phyloP scores from a whole-genome alignment of 2,888 invertebrate species.

The Temnothorax unifasciatus region DNA sequence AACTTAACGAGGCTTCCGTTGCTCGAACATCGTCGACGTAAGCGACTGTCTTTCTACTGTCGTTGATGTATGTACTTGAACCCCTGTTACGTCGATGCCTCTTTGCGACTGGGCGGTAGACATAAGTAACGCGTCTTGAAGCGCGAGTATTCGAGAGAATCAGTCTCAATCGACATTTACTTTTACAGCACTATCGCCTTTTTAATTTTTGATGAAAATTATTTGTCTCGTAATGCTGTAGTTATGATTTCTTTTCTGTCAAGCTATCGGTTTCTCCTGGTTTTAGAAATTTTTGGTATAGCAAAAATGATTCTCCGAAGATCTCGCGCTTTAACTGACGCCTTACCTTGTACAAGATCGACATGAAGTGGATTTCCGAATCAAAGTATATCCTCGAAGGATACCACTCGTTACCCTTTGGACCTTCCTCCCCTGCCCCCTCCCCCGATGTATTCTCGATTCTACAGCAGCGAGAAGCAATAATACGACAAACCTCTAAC shows the following conservation, averaged over 20 bases:
- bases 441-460: slow-evolving; percentile 30
- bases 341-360: not conserved
- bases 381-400: slow-evolving; percentile 34
- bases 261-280: not conserved
- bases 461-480: slow-evolving; percentile 54
- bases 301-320: too few species aligned
- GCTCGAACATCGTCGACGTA: slow-evolving; percentile 8
- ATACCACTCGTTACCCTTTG: not conserved
- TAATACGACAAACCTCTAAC: slow-evolving; percentile 59
- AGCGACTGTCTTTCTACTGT: slow-evolving; percentile 14
- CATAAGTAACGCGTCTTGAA: slow-evolving; percentile 1
- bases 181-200: not conserved
- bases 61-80: slow-evolving; percentile 3
- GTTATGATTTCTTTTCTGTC: not conserved
- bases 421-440: too few species aligned
- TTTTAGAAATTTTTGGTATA: not conserved
- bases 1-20: not conserved
- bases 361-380: slow-evolving; percentile 6
- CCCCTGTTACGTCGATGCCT: slow-evolving; percentile 30
- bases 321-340: slow-evolving; percentile 10
- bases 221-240: not conserved
- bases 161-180: not conserved
- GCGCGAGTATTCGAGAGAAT: slow-evolving; percentile 4
- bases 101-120: slow-evolving; percentile 37
- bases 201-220: not conserved